These are phyloP conservation scores for Helicoverpa zea DNA, from an alignment of 1,140 invertebrate species.

Conservation along the genomic window DNA sequence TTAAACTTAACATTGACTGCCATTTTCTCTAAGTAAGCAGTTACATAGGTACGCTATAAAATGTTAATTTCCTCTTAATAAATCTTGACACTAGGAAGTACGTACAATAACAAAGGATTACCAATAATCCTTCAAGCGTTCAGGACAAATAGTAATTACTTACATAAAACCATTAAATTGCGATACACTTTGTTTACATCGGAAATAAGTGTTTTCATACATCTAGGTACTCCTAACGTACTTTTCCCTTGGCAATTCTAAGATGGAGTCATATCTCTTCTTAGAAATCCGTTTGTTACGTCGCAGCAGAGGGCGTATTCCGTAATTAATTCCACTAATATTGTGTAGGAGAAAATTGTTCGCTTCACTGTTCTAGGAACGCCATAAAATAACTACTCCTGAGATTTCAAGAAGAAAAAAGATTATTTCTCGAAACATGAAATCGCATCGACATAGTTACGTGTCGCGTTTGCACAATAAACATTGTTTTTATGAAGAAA, in stretches of 20 bases:
- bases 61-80: too few relatives aligned
- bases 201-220: conserved; percentile 18
- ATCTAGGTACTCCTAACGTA: neutral
- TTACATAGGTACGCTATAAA: too few relatives aligned
- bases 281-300: conserved; percentile 38
- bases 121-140: neutral
- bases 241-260: conserved; percentile 43
- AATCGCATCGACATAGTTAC: conserved; percentile 28
- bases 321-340: conserved; percentile 49
- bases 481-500: conserved; percentile 8
- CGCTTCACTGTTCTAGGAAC: conserved; percentile 29
- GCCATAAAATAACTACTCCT: conserved; percentile 21
- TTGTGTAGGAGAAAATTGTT: conserved; percentile 40
- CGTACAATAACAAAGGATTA: neutral
- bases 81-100: too few relatives aligned
- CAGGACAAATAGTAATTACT: neutral
- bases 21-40: too few relatives aligned
- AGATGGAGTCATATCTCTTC: conserved; percentile 36
- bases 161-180: conserved; percentile 9
- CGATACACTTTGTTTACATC: conserved; percentile 22
- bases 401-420: conserved; percentile 26
- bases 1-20: too few relatives aligned
- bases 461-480: conserved; percentile 26
- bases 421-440: neutral
- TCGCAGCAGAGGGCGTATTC: neutral